These are phyloP conservation scores for Pomacea maculata DNA, from an alignment of 1,140 invertebrate genomes.

Conservation along the genomic window DNA sequence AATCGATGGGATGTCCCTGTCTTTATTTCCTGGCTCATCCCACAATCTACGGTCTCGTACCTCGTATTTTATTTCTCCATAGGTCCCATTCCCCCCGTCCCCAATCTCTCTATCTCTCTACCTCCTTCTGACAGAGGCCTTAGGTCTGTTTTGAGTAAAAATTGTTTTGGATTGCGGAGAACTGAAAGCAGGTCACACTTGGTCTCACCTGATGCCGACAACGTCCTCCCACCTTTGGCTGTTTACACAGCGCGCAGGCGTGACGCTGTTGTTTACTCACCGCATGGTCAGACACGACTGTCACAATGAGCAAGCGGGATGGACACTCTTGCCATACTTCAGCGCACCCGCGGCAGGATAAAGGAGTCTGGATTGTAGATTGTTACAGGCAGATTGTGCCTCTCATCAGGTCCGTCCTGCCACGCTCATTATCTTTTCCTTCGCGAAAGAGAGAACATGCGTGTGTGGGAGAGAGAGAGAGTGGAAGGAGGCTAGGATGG, in stretches of 20 bases:
- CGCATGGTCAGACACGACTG: neutral
- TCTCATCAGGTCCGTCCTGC: too few species aligned
- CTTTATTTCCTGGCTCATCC: slow-evolving; percentile 1
- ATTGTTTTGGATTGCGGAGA: neutral
- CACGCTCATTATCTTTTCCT: too few species aligned
- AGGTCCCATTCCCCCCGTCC: neutral
- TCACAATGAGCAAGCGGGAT: too few species aligned
- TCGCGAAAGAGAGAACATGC: too few species aligned
- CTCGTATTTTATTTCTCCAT: neutral
- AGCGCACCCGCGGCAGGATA: too few species aligned
- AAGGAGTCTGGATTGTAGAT: too few species aligned
- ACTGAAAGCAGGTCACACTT: neutral
- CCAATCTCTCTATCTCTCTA: neutral
- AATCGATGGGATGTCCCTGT: slow-evolving; percentile 1
- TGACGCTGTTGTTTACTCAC: neutral
- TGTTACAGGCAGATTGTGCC: too few species aligned
- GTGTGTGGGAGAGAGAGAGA: too few species aligned
- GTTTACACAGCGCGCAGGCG: neutral
- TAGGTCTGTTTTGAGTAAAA: neutral
- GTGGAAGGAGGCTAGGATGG: too few species aligned
- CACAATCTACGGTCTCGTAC: neutral
- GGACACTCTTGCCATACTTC: too few species aligned
- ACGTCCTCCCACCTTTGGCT: neutral
- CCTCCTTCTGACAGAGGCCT: neutral
- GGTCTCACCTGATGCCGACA: neutral